Base-by-base conservation (phyloP, 2,797 vertebrate species). In the Rhabdophis nuchalis region DNA sequence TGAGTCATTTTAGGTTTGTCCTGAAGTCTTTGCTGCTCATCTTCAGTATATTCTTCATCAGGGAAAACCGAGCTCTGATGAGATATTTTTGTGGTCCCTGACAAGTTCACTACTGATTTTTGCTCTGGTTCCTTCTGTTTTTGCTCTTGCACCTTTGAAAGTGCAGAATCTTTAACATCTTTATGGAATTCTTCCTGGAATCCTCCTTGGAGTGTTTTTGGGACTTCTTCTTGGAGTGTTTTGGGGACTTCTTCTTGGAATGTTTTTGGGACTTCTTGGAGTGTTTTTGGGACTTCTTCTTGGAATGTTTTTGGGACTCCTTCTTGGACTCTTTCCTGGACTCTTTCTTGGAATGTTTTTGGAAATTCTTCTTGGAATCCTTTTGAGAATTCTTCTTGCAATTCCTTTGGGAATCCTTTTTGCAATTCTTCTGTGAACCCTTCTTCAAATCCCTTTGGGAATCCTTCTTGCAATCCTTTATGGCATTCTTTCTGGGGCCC, bases 1-100 rank as follows among this genome's bases (percentile, higher is more conserved):
- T 13, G 0, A 0, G 32, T 41, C 16, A 12, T 0, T 2, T 1
- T 25, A 68, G n/a, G 32, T 10, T 23, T 20, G 20, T 53, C 6
- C 32, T 18, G 53, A n/a, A 91, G 64, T 23, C 1, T 54, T 14
- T 54, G 20, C 20, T 0, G 20, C n/a, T 89, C 41, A 1, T 61
- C 14, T 3, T 89, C 57, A 1, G 72, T 89, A 25, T 77, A 77
- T 13, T 88, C 61, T 54, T 85, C 87, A 27, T 60, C 77, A 20
- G 23, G 20, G n/a, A 13, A n/a, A 82, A 8, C 0, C 36, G 1
- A 18, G 4, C 56, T 86, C 18, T n/a, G 20, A 1, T 2, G 23
- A 57, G 89, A 32, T 5, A 10, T 56, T 36, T 56, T 27, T 41
- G 3, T 4, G 23, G n/a, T 23, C 29, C 32, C 25, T 29, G 58